phyloP scores from a whole-genome alignment of 2,797 vertebrate species.

The Oreortyx pictus region DNA sequence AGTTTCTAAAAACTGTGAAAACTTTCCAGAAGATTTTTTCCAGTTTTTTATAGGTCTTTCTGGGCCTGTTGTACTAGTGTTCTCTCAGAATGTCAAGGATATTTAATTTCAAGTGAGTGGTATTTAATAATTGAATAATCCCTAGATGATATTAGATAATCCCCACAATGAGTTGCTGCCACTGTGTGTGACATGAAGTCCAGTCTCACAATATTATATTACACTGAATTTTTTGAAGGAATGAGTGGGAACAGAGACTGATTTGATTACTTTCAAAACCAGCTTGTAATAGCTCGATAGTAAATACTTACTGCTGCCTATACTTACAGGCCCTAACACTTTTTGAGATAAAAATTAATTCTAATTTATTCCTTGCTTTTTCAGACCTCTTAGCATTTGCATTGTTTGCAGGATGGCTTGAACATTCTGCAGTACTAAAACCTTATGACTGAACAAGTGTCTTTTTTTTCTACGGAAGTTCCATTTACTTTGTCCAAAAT shows the following conservation, averaged over 20 bases:
- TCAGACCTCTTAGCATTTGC: not conserved
- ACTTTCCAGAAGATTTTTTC: not conserved
- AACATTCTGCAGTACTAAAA: not conserved
- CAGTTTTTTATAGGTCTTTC: not conserved
- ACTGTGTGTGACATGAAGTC: not conserved
- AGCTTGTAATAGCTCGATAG: not conserved
- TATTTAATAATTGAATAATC: constrained; percentile 62
- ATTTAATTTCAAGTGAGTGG: constrained; percentile 37
- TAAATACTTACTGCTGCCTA: not conserved
- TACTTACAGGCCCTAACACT: not conserved
- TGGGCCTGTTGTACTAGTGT: not conserved
- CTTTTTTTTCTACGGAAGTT: not conserved
- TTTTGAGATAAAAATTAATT: not conserved
- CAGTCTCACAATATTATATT: not conserved
- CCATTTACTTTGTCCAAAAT: not conserved
- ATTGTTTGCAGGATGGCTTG: not conserved
- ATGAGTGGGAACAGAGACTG: not conserved
- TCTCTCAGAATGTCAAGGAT: not conserved
- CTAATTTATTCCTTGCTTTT: not conserved
- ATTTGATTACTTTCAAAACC: not conserved
- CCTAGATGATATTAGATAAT: constrained; percentile 34
- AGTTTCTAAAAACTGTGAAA: not conserved
- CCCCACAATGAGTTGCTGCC: constrained; percentile 24
- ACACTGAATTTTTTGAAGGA: not conserved
- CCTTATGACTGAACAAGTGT: not conserved